Conservation (phyloP, 2,113 vertebrate genomes). For the Malurus elegans region DNA sequence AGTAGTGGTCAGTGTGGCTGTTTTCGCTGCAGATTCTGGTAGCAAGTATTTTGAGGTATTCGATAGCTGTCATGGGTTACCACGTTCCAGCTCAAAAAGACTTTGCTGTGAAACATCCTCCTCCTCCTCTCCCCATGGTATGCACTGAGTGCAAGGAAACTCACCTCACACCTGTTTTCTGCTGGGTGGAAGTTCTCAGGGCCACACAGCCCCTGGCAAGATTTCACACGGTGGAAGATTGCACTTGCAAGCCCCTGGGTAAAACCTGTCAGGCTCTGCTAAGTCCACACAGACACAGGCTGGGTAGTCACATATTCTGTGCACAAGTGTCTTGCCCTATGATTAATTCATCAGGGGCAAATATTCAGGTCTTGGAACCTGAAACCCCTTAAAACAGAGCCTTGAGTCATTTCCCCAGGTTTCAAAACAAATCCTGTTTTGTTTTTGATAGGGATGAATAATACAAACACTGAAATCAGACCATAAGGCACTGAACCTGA, state of each 20-base stretch:
- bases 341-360: background rate
- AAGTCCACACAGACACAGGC: rapidly evolving
- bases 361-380: background rate
- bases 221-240: background rate
- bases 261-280: background rate
- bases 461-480: background rate
- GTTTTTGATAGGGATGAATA: background rate
- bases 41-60: background rate
- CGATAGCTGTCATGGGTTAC: background rate
- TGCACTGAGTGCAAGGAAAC: background rate
- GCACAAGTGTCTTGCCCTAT: background rate
- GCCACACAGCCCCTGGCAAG: background rate
- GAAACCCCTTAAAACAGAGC: background rate
- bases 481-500: background rate
- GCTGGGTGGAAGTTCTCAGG: background rate
- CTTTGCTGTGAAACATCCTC: background rate
- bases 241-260: background rate
- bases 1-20: background rate
- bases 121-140: background rate
- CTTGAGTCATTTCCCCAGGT: background rate
- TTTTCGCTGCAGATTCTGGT: background rate
- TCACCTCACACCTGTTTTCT: background rate
- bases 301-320: background rate
- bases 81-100: background rate
- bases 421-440: background rate